These are phyloP conservation scores for Tipula helvola DNA, from an alignment of 2,888 invertebrate species.

Conservation along the genomic window DNA sequence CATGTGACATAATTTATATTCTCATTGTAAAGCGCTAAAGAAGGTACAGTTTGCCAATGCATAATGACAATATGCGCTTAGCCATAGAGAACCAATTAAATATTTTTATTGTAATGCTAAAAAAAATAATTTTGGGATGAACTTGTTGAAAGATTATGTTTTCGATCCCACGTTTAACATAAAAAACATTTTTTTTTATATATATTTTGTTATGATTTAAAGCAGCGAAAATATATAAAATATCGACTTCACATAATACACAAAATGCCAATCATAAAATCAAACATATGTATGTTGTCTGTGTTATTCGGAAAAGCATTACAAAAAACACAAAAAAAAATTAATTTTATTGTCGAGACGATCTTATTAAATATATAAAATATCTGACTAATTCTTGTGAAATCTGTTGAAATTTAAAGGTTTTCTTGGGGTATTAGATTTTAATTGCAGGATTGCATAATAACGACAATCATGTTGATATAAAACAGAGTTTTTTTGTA, in stretches of 20 bases:
- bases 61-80: no score
- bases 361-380: background rate
- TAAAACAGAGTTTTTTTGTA: background rate
- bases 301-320: background rate
- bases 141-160: background rate
- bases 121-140: background rate
- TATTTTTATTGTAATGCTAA: background rate
- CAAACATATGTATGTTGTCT: background rate
- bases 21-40: background rate
- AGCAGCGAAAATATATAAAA: no score
- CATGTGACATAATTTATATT: background rate
- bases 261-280: background rate
- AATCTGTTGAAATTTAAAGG: background rate
- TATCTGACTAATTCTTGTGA: background rate
- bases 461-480: background rate
- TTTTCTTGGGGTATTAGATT: background rate
- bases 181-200: background rate
- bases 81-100: no score
- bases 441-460: background rate
- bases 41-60: no score
- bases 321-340: background rate
- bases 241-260: background rate
- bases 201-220: background rate
- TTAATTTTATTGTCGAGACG: background rate
- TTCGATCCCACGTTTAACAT: background rate